Evolutionary conservation across 2,888 invertebrate species (phyloP), one percentile per base, ranked within the genome.

Genomic region (Chrysolina americana): DNA sequence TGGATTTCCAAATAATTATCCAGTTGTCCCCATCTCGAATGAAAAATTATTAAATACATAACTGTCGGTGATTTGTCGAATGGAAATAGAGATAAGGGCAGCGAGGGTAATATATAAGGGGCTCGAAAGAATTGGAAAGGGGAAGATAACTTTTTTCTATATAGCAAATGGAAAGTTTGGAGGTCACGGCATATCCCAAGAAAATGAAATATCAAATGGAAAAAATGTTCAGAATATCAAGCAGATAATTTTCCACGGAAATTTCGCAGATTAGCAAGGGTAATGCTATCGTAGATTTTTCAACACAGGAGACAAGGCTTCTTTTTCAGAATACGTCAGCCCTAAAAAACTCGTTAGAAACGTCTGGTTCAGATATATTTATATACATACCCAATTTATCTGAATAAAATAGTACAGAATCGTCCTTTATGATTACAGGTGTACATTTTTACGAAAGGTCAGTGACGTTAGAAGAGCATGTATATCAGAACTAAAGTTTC

Each of bases 201-300:
- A 59, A 59, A 59, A 59, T 59, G 59, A 28, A 28, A 59, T 59
- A 59, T 59, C 59, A 59, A 36, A 59, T 59, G 59, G 23, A 36
- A 17, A 36, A 17, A 59, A 59, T 59, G 59, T 15, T 59, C 23
- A n/a, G 59, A 59, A 59, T 59, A 59, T 59, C 23, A 59, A 59
- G 36, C 59, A 28, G 11, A 59, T 36, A 23, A 28, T 36, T 56
- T 56, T 56, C 21, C 13, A 15, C 56, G 23, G 56, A 5, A 56
- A 56, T 36, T 59, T 59, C 28, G 36, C 15, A n/a, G 59, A 59
- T 59, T 59, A 59, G 23, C 23, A 21, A n/a, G 13, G 59, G 28
- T 13, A 36, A 10, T 28, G 23, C 6, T 36, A 5, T n/a, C 23
- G 23, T 59, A 28, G 59, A 28, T 28, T 36, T 28, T 66, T n/a